Percentiles rank a stretch among this genome's conserved stretches.
phyloP scores from a whole-genome alignment of 2,888 invertebrate species.

The Cryptocephalus moraei region DNA sequence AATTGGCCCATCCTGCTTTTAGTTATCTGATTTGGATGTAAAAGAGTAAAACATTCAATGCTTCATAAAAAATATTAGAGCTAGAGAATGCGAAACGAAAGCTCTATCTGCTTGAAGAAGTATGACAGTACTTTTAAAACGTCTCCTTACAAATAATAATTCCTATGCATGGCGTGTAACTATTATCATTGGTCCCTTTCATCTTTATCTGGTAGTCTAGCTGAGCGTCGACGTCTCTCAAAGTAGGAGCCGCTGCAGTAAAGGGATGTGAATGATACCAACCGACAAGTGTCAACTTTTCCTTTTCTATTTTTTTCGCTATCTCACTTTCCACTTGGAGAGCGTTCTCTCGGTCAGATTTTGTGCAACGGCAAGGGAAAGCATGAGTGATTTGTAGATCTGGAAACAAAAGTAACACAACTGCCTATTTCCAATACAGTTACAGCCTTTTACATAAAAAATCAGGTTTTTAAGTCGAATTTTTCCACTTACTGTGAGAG shows the following conservation, averaged over 20 bases:
- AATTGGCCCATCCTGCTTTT: no score
- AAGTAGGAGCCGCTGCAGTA: conserved; percentile 77
- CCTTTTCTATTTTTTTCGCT: conserved; percentile 70
- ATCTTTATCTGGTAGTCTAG: conserved; percentile 90
- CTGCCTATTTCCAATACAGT: no score
- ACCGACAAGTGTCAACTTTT: conserved; percentile 74
- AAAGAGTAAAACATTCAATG: no score
- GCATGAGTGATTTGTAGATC: conserved; percentile 80
- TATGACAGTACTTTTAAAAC: no score
- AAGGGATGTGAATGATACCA: conserved; percentile 96
- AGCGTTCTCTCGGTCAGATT: conserved; percentile 67
- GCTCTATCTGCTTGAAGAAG: no score
- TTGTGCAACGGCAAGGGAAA: conserved; percentile 77
- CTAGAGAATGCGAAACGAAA: no score
- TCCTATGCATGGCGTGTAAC: conserved; percentile 89
- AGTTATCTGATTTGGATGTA: no score
- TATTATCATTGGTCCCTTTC: conserved; percentile 83
- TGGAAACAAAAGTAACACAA: conserved; percentile 34
- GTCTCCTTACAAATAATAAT: conserved; percentile 76
- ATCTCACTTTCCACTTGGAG: conserved; percentile 73
- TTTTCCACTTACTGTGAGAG: conserved; percentile 67
- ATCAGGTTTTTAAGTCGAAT: no score
- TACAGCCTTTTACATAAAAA: no score
- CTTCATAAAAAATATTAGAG: no score
- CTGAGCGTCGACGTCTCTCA: conserved; percentile 84